Percentiles rank a stretch among this genome's conserved stretches.
phyloP scores from a whole-genome alignment of 2,113 vertebrate species.

The Lontra canadensis region DNA sequence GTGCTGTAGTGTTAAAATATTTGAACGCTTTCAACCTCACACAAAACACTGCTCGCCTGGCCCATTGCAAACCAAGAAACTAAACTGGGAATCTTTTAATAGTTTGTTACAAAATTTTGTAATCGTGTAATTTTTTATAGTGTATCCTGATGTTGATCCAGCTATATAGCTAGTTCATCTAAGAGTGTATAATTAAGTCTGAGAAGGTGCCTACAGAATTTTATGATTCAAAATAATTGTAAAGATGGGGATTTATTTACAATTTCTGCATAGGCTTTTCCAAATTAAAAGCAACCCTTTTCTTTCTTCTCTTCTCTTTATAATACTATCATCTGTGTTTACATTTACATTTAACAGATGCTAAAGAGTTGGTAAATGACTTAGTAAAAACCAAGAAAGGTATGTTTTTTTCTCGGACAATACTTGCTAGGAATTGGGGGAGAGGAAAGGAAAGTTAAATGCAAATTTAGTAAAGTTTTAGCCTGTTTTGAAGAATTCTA shows the following conservation, averaged over 20 bases:
- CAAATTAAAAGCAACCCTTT: not conserved
- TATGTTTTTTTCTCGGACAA: not conserved
- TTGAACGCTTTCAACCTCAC: not conserved
- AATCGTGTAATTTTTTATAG: not conserved
- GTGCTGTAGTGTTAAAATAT: not conserved
- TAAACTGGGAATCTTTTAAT: not conserved
- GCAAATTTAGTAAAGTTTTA: not conserved
- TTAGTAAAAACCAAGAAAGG: not conserved
- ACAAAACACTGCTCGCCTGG: not conserved
- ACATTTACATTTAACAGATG: not conserved
- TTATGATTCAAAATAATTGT: not conserved
- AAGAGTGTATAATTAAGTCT: not conserved
- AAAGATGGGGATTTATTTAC: not conserved
- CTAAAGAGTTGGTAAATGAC: not conserved
- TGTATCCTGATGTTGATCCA: not conserved
- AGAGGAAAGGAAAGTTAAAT: not conserved
- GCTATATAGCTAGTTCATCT: not conserved
- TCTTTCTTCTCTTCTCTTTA: slow-evolving; percentile 26
- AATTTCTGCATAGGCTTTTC: not conserved
- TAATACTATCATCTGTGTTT: not conserved
- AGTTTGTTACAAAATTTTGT: not conserved
- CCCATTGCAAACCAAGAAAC: not conserved
- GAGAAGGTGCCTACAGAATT: not conserved
- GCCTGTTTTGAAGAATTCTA: not conserved
- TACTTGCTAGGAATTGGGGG: not conserved